These are phyloP conservation scores for Neoscelio sp. DNA, from an alignment of 2,888 invertebrate species.

Conservation along the genomic window DNA sequence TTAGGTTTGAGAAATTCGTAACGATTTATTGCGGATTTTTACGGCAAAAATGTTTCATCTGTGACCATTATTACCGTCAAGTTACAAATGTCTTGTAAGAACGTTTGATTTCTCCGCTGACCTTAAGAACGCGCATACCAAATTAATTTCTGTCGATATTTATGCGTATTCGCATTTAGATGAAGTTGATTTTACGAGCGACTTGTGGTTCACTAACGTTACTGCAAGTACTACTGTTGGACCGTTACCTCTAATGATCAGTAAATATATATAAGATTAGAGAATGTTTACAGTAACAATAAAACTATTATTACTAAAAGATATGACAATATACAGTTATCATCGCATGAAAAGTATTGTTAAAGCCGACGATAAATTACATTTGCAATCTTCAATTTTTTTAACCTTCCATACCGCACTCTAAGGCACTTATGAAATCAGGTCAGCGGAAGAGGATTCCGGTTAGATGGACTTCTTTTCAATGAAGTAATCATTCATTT, in stretches of 20 bases:
- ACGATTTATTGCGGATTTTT: background rate
- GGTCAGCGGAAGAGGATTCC: constrained; percentile 39
- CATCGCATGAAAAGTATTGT: constrained; percentile 34
- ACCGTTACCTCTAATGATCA: constrained; percentile 62
- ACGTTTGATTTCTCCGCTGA: constrained; percentile 11
- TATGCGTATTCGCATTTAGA: constrained; percentile 33
- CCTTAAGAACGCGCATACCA: constrained; percentile 2
- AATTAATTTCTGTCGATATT: constrained; percentile 25
- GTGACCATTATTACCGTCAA: background rate
- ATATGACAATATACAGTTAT: constrained; percentile 59
- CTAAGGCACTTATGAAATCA: constrained; percentile 7
- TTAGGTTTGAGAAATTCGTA: background rate
- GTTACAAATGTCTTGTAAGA: constrained; percentile 6
- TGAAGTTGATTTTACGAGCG: constrained; percentile 34
- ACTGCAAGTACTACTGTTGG: constrained; percentile 47
- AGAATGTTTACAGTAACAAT: constrained; percentile 55
- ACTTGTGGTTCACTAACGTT: constrained; percentile 40
- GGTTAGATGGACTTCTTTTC: constrained; percentile 11
- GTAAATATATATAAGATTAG: constrained; percentile 49
- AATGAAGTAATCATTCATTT: too few relatives aligned
- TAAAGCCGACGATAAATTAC: constrained; percentile 33
- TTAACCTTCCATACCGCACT: background rate
- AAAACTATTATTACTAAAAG: constrained; percentile 40
- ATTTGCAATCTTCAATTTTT: constrained; percentile 27
- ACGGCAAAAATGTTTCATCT: too few relatives aligned